Evolutionary conservation across 2,113 vertebrate species (phyloP).

Genomic region (Sula dactylatra): DNA sequence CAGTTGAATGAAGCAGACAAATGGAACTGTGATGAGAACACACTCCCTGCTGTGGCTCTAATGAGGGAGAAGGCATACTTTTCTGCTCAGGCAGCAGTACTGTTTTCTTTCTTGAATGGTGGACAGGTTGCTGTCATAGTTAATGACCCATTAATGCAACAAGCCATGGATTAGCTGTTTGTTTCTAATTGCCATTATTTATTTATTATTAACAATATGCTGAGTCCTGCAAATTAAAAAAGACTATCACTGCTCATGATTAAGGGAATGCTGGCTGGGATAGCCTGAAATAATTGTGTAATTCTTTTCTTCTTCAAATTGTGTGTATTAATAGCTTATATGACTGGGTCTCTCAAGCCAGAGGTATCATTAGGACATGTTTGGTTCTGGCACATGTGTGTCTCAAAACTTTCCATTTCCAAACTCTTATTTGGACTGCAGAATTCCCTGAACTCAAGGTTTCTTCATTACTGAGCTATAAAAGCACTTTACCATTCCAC

Average conservation of each 20-base stretch:
- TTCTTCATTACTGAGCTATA: neutral
- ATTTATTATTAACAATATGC: neutral
- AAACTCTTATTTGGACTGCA: neutral
- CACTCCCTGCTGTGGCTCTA: constrained; percentile 3
- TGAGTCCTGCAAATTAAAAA: neutral
- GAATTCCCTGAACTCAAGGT: neutral
- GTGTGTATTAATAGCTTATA: neutral
- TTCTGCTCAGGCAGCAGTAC: constrained; percentile 7
- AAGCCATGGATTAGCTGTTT: neutral
- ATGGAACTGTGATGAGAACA: constrained; percentile 7
- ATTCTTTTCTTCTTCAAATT: neutral
- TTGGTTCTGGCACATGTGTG: neutral
- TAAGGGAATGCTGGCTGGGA: neutral
- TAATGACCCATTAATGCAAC: neutral
- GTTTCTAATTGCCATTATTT: neutral
- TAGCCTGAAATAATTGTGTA: neutral
- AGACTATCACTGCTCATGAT: neutral
- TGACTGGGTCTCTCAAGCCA: neutral
- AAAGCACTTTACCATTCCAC: neutral
- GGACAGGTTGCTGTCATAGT: constrained; percentile 18
- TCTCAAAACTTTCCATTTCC: neutral
- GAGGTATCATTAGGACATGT: neutral
- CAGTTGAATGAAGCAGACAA: constrained; percentile 10
- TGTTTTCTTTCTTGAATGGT: neutral
- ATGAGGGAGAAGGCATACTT: constrained; percentile 18